Evolutionary conservation across 2,888 invertebrate species (phyloP).

Genomic region (Julus scanicus): DNA sequence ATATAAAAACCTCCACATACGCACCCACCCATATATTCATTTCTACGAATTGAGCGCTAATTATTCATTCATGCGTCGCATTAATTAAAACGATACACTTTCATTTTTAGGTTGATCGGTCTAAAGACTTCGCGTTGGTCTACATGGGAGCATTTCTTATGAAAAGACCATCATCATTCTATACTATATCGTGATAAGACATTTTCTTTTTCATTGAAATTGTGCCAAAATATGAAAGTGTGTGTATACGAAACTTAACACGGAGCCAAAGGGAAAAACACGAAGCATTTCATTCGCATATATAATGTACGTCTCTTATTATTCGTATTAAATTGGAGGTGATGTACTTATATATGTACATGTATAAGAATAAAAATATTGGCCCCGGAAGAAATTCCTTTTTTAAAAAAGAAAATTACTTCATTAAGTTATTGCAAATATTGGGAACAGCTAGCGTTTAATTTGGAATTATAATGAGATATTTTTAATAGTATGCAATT

Average conservation of each 20-base stretch:
- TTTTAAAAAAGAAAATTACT: not conserved
- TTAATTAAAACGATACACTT: conserved; percentile 29
- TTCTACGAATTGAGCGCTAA: conserved; percentile 16
- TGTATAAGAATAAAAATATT: not conserved
- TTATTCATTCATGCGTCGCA: conserved; percentile 23
- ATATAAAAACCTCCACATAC: not conserved
- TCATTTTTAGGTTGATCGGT: conserved; percentile 26
- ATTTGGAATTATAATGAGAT: not conserved
- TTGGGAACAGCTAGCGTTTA: not conserved
- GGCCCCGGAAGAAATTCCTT: not conserved
- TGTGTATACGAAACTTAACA: no score
- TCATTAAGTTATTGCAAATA: not conserved
- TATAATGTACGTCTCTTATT: not conserved
- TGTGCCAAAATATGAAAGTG: conserved; percentile 32
- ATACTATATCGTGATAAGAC: not conserved
- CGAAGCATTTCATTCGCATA: not conserved
- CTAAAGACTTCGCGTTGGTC: not conserved
- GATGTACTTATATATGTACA: not conserved
- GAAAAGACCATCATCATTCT: not conserved
- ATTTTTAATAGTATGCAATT: no score
- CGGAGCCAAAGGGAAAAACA: not conserved
- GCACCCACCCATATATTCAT: conserved; percentile 19
- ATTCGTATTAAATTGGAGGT: not conserved
- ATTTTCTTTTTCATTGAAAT: conserved; percentile 33
- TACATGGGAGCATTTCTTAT: not conserved